Percentiles rank a stretch among this genome's conserved stretches.
These are phyloP conservation scores for Eulemur rufifrons DNA, from an alignment of 2,113 vertebrate genomes.

Conservation along the genomic window DNA sequence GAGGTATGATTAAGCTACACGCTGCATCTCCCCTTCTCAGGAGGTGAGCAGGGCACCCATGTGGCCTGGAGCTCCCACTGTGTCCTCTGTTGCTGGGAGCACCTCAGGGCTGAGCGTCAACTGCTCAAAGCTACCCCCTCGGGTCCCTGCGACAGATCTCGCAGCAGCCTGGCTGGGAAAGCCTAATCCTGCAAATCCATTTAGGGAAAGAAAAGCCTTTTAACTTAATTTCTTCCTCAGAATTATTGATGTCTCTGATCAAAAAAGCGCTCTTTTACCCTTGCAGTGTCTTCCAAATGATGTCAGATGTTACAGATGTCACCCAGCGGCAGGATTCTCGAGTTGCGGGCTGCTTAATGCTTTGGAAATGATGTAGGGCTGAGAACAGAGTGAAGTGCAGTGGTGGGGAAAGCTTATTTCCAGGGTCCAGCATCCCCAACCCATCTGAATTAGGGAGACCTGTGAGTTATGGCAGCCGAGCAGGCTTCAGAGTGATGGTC, in stretches of 20 bases:
- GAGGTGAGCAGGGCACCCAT: not conserved
- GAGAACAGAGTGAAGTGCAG: not conserved
- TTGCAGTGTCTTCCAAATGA: slow-evolving; percentile 58
- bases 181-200: slow-evolving; percentile 10
- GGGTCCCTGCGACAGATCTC: not conserved
- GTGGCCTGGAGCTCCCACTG: not conserved
- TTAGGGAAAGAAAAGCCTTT: slow-evolving; percentile 51
- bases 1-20: not conserved
- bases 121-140: not conserved
- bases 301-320: slow-evolving; percentile 42
- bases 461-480: not conserved
- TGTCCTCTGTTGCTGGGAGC: not conserved
- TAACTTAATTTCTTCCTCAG: slow-evolving; percentile 41
- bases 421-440: not conserved
- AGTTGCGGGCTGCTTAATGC: slow-evolving; percentile 45
- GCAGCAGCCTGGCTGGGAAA: not conserved
- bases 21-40: not conserved
- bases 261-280: slow-evolving; percentile 59
- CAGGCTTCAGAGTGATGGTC: not conserved
- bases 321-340: not conserved
- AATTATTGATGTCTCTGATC: slow-evolving; percentile 38
- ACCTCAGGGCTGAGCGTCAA: not conserved
- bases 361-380: slow-evolving; percentile 43
- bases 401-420: slow-evolving; percentile 64
- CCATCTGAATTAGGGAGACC: not conserved